These are phyloP conservation scores for Andrena praecox DNA, from an alignment of 2,888 invertebrate species.

Conservation along the genomic window DNA sequence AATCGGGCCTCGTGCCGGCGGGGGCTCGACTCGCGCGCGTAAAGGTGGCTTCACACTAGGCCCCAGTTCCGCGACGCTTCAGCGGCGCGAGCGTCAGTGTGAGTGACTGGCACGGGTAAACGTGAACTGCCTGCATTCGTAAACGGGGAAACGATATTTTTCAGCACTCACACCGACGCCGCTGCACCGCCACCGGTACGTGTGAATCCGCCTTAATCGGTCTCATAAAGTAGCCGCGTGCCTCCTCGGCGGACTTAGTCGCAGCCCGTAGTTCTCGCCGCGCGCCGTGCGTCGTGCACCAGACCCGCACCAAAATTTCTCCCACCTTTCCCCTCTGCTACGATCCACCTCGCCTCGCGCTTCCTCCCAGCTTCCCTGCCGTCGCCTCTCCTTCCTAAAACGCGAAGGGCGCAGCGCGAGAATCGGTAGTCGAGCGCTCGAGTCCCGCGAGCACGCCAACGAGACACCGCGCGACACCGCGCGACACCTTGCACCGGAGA, in stretches of 20 bases:
- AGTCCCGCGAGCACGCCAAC: background rate
- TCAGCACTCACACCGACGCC: too few relatives aligned
- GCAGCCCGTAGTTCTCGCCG: slow-evolving; percentile 55
- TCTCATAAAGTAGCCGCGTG: slow-evolving; percentile 71
- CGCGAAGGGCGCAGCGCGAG: background rate
- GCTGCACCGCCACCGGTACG: too few relatives aligned
- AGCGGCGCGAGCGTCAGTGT: too few relatives aligned
- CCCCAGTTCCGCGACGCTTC: too few relatives aligned
- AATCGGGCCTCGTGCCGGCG: slow-evolving; percentile 26
- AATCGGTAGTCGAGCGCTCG: background rate
- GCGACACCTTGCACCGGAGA: slow-evolving; percentile 17
- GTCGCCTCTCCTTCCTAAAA: slow-evolving; percentile 3
- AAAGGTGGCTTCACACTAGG: too few relatives aligned
- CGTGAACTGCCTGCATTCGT: too few relatives aligned
- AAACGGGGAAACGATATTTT: too few relatives aligned
- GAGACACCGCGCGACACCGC: too few relatives aligned
- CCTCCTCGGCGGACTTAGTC: slow-evolving; percentile 68
- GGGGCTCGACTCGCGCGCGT: slow-evolving; percentile 62
- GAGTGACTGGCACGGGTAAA: too few relatives aligned
- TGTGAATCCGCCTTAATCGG: slow-evolving; percentile 9
- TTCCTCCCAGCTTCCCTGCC: background rate
- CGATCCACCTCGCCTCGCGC: background rate
- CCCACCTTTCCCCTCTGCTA: background rate
- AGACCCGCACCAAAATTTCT: slow-evolving; percentile 8
- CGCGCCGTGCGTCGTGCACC: slow-evolving; percentile 29